A percentile compares a stretch with the other conserved stretches of the same genome.
These are phyloP conservation scores for Clarias laeviceps DNA, from an alignment of 2,797 vertebrate species.

Conservation along the genomic window DNA sequence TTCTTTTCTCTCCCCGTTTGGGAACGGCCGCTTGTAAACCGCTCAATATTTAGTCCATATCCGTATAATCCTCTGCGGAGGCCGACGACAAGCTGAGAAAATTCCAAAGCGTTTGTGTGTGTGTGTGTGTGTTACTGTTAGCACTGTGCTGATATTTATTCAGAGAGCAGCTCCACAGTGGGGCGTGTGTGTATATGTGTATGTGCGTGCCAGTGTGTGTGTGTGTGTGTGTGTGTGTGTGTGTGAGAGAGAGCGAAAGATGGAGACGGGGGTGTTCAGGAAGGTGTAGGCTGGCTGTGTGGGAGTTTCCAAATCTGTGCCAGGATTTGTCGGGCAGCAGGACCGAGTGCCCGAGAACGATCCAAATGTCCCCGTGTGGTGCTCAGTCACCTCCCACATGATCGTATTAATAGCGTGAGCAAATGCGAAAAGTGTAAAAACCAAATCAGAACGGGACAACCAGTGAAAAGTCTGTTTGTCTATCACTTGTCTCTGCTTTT, in stretches of 20 bases:
- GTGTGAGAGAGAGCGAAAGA: background rate
- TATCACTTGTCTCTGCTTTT: background rate
- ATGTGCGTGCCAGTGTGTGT: background rate
- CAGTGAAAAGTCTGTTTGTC: background rate
- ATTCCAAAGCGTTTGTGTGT: slow-evolving; percentile 21
- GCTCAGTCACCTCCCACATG: slow-evolving; percentile 50
- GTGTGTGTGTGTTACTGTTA: slow-evolving; percentile 7
- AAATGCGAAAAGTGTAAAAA: background rate
- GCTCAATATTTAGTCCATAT: slow-evolving; percentile 32
- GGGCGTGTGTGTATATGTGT: background rate
- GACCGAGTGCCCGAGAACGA: slow-evolving; percentile 33
- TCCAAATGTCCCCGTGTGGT: slow-evolving; percentile 22
- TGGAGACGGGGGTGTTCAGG: background rate
- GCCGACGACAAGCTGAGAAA: slow-evolving; percentile 22
- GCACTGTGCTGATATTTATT: slow-evolving; percentile 25
- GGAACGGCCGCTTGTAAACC: slow-evolving; percentile 28
- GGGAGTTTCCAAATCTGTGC: slow-evolving; percentile 13
- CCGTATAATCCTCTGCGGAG: slow-evolving; percentile 31
- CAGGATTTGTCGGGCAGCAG: background rate
- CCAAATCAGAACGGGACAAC: background rate
- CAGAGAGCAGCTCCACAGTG: slow-evolving; percentile 24
- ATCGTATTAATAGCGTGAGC: slow-evolving; percentile 40
- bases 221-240: background rate
- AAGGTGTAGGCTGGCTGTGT: slow-evolving; percentile 18
- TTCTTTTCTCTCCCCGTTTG: background rate